Percentiles rank a stretch among this genome's conserved stretches.
phyloP scores from a whole-genome alignment of 2,113 vertebrate species.

The Chloropsis cyanopogon region DNA sequence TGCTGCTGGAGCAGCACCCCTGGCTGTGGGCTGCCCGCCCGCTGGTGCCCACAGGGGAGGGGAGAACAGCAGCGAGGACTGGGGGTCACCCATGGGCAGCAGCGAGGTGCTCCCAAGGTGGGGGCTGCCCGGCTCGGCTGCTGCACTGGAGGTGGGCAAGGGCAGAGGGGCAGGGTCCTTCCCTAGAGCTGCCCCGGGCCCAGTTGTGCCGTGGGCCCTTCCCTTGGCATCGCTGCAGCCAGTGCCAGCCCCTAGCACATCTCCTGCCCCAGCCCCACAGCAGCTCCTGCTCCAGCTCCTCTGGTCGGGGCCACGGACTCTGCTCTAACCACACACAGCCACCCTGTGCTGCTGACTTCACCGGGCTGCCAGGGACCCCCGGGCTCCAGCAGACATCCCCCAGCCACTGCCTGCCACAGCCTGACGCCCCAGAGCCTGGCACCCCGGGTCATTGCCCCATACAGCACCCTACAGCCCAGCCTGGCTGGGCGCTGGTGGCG shows the following conservation, averaged over 20 bases:
- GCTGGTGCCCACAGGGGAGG: background rate
- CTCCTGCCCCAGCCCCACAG: background rate
- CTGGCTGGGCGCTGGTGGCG: background rate
- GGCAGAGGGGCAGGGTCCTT: background rate
- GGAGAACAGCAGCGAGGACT: fast-evolving
- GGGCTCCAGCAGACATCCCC: background rate
- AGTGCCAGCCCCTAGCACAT: background rate
- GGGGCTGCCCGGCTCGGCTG: fast-evolving
- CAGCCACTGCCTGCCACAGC: background rate
- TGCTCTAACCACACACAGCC: fast-evolving
- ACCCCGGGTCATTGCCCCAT: background rate
- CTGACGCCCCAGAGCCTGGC: background rate
- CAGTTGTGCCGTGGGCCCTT: fast-evolving
- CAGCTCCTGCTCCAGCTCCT: background rate
- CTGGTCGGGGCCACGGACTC: fast-evolving
- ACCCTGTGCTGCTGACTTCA: background rate
- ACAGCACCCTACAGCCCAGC: background rate
- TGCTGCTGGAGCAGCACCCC: background rate
- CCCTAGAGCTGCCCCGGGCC: background rate
- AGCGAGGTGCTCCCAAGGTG: fast-evolving
- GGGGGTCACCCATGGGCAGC: fast-evolving
- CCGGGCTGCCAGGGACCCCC: background rate
- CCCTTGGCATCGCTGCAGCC: background rate
- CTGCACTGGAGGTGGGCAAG: fast-evolving
- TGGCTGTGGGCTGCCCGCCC: background rate